A percentile compares a stretch with the other conserved stretches of the same genome.
These are phyloP conservation scores for Oscheius myriophilus DNA, from an alignment of 2,888 invertebrate species.

Conservation along the genomic window DNA sequence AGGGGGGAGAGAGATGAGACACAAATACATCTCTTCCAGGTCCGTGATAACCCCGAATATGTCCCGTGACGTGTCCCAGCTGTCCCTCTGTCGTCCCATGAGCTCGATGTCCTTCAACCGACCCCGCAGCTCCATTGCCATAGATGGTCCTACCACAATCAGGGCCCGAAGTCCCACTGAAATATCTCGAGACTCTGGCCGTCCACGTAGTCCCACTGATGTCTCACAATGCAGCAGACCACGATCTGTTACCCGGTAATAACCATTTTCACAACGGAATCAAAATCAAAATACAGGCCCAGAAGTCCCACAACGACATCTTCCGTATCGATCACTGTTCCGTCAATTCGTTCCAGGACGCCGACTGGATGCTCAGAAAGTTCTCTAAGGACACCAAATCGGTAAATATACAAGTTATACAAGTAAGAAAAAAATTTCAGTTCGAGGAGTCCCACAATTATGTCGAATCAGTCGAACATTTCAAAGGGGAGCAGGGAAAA, in stretches of 20 bases:
- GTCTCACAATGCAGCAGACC: conserved; percentile 42
- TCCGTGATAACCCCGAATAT: conserved; percentile 62
- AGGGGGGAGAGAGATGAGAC: too few species aligned
- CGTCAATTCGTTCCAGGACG: conserved; percentile 22
- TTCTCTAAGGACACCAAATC: conserved; percentile 6
- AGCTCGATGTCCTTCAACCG: conserved; percentile 45
- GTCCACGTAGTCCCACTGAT: conserved; percentile 57
- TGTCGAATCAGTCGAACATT: conserved; percentile 45
- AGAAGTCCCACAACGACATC: conserved; percentile 48
- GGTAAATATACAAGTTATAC: background rate
- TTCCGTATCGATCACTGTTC: conserved; percentile 26
- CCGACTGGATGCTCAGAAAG: conserved; percentile 26
- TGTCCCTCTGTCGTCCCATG: conserved; percentile 49
- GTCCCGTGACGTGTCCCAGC: conserved; percentile 57
- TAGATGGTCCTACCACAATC: conserved; percentile 36
- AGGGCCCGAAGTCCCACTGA: conserved; percentile 45
- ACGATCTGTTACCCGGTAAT: conserved; percentile 16
- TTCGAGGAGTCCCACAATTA: conserved; percentile 50
- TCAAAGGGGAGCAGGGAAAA: conserved; percentile 32
- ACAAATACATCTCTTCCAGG: too few species aligned
- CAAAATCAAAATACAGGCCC: conserved; percentile 26
- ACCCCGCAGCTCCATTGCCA: conserved; percentile 45
- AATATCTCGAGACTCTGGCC: conserved; percentile 47
- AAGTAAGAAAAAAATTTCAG: conserved; percentile 27
- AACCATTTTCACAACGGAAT: background rate